A percentile compares a stretch with the other conserved stretches of the same genome.
Conservation (phyloP, 2,797 vertebrate genomes). For the Carcharodon carcharias region DNA sequence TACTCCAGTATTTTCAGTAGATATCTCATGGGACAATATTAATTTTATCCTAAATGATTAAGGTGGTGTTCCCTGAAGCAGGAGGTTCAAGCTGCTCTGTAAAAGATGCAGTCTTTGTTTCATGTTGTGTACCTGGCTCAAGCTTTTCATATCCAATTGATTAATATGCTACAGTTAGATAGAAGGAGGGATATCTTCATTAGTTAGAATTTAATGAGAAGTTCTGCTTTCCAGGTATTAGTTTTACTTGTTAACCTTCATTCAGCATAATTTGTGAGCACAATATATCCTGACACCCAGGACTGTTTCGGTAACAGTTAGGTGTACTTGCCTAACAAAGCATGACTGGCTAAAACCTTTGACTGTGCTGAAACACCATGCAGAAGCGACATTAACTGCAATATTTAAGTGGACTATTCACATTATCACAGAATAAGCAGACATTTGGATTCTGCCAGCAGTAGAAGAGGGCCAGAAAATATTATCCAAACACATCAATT, state of each 20-base stretch:
- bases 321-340: background rate
- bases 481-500: background rate
- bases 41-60: background rate
- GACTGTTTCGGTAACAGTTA: background rate
- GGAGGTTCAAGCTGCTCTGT: background rate
- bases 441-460: background rate
- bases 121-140: background rate
- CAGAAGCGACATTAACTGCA: background rate
- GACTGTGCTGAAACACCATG: background rate
- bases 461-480: background rate
- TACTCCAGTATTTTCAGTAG: background rate
- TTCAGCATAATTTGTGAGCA: background rate
- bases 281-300: background rate
- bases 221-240: background rate
- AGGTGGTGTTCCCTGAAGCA: background rate
- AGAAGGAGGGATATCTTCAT: background rate
- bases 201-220: background rate
- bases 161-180: background rate
- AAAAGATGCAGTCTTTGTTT: background rate
- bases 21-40: background rate
- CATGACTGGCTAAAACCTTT: background rate
- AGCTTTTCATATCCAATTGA: background rate
- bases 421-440: background rate
- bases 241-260: background rate
- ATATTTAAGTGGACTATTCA: background rate